phyloP scores from a whole-genome alignment of 2,888 invertebrate genomes.

The Miltochrista miniata region DNA sequence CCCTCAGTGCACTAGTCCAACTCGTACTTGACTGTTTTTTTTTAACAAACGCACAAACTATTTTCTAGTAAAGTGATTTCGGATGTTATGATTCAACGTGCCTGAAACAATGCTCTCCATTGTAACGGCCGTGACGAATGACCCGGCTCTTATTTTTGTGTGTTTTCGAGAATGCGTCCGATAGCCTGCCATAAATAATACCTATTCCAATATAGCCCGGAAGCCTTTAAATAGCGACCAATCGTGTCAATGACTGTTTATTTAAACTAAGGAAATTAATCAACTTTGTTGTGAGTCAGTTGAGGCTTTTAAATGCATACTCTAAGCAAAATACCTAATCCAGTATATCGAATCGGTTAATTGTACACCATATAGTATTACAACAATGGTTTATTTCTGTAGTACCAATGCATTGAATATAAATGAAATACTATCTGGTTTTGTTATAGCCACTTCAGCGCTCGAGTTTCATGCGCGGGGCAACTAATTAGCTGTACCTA shows the following conservation, averaged over 20 bases:
- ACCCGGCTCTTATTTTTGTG: slow-evolving; percentile 72
- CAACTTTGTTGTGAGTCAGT: slow-evolving; percentile 41
- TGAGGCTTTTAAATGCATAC: slow-evolving; percentile 28
- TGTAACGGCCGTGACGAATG: slow-evolving; percentile 75
- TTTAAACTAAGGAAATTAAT: slow-evolving; percentile 58
- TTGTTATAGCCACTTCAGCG: slow-evolving; percentile 23
- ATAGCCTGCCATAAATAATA: slow-evolving; percentile 70
- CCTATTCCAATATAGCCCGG: slow-evolving; percentile 70
- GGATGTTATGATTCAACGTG: slow-evolving; percentile 60
- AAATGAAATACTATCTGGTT: slow-evolving; percentile 25
- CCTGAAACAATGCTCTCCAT: slow-evolving; percentile 72
- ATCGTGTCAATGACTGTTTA: slow-evolving; percentile 69
- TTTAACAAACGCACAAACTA: slow-evolving; percentile 51
- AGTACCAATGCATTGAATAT: slow-evolving; percentile 19
- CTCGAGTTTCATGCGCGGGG: slow-evolving; percentile 44
- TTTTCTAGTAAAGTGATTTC: slow-evolving; percentile 63
- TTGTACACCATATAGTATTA: slow-evolving; percentile 39
- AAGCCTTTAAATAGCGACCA: slow-evolving; percentile 67
- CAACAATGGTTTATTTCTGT: slow-evolving; percentile 42
- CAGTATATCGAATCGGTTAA: slow-evolving; percentile 44
- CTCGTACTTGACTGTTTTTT: slow-evolving; percentile 26
- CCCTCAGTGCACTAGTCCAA: too few relatives aligned
- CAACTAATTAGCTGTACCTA: slow-evolving; percentile 41
- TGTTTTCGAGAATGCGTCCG: slow-evolving; percentile 74
- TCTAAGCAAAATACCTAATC: slow-evolving; percentile 18